Evolutionary conservation across 2,113 vertebrate genomes (phyloP).

Genomic region (Megaptera novaeangliae): DNA sequence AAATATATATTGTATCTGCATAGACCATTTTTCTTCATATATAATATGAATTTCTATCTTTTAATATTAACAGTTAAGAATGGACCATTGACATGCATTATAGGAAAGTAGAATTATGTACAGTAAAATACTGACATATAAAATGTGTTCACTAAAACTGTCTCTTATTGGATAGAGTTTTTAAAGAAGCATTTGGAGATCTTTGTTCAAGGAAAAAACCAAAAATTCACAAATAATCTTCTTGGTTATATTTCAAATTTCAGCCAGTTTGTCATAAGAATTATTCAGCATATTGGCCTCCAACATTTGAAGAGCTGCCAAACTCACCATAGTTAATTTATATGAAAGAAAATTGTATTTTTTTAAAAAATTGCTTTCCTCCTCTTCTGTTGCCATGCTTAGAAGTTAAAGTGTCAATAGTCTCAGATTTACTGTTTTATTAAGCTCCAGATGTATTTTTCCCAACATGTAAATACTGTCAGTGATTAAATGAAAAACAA

Average conservation of each 20-base stretch:
- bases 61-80: not conserved
- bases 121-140: not conserved
- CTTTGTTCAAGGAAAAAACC: not conserved
- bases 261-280: conserved; percentile 14
- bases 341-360: not conserved
- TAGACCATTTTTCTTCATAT: not conserved
- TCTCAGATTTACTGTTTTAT: not conserved
- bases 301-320: conserved; percentile 46
- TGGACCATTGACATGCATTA: not conserved
- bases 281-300: conserved; percentile 46
- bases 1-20: not conserved
- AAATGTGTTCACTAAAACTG: not conserved
- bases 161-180: not conserved
- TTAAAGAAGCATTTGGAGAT: not conserved
- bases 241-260: conserved; percentile 45
- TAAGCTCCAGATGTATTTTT: not conserved
- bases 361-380: conserved; percentile 22
- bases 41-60: not conserved
- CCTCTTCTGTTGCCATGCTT: not conserved
- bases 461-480: not conserved
- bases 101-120: not conserved
- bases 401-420: not conserved
- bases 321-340: conserved; percentile 32
- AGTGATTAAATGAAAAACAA: conserved; percentile 45
- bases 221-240: conserved; percentile 1